phyloP scores from a whole-genome alignment of 2,797 vertebrate genomes.

The Phylloscopus collybita region DNA sequence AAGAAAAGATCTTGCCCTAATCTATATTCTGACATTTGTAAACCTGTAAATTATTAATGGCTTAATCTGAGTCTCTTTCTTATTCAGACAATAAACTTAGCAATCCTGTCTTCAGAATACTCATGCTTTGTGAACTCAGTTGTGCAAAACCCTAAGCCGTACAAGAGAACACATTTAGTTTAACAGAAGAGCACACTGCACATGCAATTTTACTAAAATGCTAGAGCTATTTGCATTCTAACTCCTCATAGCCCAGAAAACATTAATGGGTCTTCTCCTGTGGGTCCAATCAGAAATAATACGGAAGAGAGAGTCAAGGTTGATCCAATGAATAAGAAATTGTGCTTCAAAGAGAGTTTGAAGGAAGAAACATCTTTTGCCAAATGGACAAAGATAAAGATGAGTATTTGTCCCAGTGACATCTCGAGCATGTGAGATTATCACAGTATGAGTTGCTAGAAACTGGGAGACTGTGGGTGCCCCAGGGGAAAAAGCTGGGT shows the following conservation, averaged over 20 bases:
- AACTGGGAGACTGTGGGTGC: not conserved
- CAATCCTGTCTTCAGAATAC: not conserved
- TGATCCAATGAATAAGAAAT: not conserved
- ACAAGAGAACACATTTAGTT: not conserved
- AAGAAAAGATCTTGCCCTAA: not conserved
- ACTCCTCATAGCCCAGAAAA: not conserved
- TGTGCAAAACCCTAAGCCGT: not conserved
- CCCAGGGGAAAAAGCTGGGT: not conserved
- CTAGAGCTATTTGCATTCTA: not conserved
- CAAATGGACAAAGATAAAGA: not conserved
- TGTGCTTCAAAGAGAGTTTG: not conserved
- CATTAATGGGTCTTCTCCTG: not conserved
- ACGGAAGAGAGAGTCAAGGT: not conserved
- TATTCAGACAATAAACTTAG: not conserved
- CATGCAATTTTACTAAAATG: not conserved
- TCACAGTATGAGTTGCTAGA: not conserved
- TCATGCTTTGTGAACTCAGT: not conserved
- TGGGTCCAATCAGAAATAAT: not conserved
- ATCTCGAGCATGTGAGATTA: not conserved
- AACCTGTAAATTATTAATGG: not conserved
- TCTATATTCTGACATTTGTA: not conserved
- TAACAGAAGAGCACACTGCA: not conserved
- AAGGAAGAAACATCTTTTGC: rapidly evolving
- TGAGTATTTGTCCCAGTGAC: not conserved
- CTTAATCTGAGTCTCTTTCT: not conserved